Evolutionary conservation across 2,888 invertebrate species (phyloP).

Genomic region (Drosophila neotestacea): DNA sequence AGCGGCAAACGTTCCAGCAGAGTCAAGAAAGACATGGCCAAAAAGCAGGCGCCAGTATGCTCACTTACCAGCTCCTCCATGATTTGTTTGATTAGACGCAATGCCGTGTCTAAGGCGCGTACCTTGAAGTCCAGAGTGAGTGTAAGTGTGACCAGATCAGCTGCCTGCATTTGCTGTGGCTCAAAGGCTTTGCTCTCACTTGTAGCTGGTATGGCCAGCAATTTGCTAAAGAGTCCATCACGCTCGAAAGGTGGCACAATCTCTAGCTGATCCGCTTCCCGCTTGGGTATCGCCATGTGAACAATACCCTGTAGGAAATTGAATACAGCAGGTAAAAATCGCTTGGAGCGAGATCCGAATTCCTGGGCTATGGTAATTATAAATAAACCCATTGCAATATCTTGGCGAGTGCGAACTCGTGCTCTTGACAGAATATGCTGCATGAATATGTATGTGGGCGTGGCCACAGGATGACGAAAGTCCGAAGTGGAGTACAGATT

Average conservation of each 20-base stretch:
- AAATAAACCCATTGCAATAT: constrained; percentile 92
- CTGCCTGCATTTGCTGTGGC: constrained; percentile 84
- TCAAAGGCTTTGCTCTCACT: constrained; percentile 54
- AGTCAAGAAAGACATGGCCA: constrained; percentile 87
- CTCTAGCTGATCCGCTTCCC: constrained; percentile 87
- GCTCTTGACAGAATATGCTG: constrained; percentile 90
- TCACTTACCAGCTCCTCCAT: constrained; percentile 85
- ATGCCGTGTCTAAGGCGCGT: constrained; percentile 86
- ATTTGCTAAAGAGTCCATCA: constrained; percentile 86
- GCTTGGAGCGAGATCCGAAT: constrained; percentile 91
- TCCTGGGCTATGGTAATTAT: constrained; percentile 90
- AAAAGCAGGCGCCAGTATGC: constrained; percentile 77
- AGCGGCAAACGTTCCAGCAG: constrained; percentile 87
- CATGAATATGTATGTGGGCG: constrained; percentile 93
- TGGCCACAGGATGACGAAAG: constrained; percentile 94
- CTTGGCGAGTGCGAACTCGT: constrained; percentile 88
- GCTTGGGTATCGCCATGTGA: constrained; percentile 89
- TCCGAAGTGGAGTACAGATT: constrained; percentile 95
- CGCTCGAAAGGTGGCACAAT: constrained; percentile 90
- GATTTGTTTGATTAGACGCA: constrained; percentile 88
- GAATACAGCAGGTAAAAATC: constrained; percentile 92
- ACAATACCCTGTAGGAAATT: constrained; percentile 92
- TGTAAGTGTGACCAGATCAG: constrained; percentile 86
- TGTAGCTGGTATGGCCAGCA: constrained; percentile 86
- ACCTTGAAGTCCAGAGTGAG: constrained; percentile 88